Conservation (phyloP, 2,113 vertebrate genomes). For the Saimiri boliviensis region DNA sequence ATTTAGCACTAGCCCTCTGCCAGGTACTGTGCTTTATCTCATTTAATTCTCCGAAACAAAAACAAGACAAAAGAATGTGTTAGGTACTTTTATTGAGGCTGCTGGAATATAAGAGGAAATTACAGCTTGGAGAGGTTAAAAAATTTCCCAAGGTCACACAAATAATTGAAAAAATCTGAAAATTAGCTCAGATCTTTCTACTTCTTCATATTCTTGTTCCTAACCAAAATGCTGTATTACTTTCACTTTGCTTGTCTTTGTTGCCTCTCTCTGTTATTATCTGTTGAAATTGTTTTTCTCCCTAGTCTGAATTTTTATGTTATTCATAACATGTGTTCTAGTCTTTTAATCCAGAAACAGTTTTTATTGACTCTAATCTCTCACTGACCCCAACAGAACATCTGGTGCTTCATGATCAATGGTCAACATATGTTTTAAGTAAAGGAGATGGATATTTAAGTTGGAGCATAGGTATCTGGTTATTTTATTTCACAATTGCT, state of each 20-base stretch:
- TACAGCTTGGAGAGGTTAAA: not conserved
- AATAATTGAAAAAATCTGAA: not conserved
- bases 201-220: not conserved
- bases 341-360: not conserved
- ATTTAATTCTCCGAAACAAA: conserved; percentile 9
- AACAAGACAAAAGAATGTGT: not conserved
- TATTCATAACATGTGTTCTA: not conserved
- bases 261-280: not conserved
- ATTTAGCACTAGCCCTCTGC: not conserved
- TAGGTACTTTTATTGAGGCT: not conserved
- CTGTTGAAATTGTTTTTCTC: not conserved
- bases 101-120: not conserved
- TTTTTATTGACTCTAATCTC: not conserved
- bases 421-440: not conserved
- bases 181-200: not conserved
- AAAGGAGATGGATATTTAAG: not conserved
- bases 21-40: not conserved
- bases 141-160: not conserved
- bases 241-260: not conserved
- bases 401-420: not conserved
- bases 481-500: conserved; percentile 1
- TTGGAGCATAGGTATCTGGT: not conserved
- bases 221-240: not conserved
- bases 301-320: not conserved
- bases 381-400: not conserved